Conservation (phyloP, 2,888 invertebrate species). For the Sarcophaga carnaria region DNA sequence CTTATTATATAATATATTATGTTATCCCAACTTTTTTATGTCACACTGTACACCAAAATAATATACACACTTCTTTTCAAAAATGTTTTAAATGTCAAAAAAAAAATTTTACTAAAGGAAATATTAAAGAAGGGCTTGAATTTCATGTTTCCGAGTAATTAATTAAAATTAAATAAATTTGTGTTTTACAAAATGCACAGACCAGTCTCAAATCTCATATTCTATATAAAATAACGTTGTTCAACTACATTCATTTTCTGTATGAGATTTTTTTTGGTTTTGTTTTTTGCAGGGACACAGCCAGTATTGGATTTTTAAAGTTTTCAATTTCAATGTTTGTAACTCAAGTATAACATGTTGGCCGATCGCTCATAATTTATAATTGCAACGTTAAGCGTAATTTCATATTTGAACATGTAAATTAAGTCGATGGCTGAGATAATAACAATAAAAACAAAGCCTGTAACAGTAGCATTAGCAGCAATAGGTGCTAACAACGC, state of each 20-base stretch:
- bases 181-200: not conserved
- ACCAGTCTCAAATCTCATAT: not conserved
- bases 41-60: no score
- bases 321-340: conserved; percentile 64
- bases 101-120: not conserved
- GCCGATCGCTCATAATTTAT: conserved; percentile 38
- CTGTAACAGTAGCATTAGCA: not conserved
- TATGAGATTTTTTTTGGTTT: not conserved
- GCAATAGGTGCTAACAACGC: not conserved
- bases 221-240: not conserved
- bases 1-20: no score
- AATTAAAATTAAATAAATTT: not conserved
- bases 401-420: conserved; percentile 66
- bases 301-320: conserved; percentile 10
- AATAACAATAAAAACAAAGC: not conserved
- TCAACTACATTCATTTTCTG: not conserved
- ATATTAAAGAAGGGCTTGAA: not conserved
- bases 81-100: not conserved
- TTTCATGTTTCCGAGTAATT: not conserved
- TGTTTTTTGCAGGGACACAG: not conserved
- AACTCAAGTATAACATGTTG: conserved; percentile 67
- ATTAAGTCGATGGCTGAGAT: conserved; percentile 34
- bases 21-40: no score
- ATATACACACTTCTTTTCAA: no score
- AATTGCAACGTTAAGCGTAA: conserved; percentile 67